phyloP scores from a whole-genome alignment of 2,888 invertebrate species.

The Spisula solida region DNA sequence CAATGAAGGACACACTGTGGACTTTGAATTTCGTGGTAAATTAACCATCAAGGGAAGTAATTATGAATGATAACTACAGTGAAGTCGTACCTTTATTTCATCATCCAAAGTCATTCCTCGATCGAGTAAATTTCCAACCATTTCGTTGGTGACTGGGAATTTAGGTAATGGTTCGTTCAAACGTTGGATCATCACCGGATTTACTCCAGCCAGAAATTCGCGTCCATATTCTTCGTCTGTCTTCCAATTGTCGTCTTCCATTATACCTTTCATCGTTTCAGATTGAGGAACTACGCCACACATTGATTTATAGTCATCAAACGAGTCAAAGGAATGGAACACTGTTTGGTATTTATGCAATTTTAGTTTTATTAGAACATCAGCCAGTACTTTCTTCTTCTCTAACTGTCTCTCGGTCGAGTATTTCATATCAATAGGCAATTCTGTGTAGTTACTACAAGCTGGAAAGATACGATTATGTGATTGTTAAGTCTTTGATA shows the following conservation, averaged over 20 bases:
- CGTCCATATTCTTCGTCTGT: constrained; percentile 69
- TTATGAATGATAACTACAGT: too few relatives aligned
- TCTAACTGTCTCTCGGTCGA: constrained; percentile 61
- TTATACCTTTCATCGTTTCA: constrained; percentile 50
- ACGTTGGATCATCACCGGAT: constrained; percentile 57
- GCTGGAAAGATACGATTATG: constrained; percentile 36
- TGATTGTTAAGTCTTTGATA: too few relatives aligned
- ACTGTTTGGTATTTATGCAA: constrained; percentile 59
- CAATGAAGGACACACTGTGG: too few relatives aligned
- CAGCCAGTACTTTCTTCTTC: constrained; percentile 60
- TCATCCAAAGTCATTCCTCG: constrained; percentile 56
- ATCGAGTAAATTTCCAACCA: constrained; percentile 58
- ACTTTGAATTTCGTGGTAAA: too few relatives aligned
- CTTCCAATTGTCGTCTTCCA: constrained; percentile 61
- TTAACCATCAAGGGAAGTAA: too few relatives aligned
- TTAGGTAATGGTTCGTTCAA: constrained; percentile 31
- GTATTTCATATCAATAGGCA: constrained; percentile 64
- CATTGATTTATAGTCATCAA: constrained; percentile 65
- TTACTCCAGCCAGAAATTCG: constrained; percentile 58
- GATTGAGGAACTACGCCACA: constrained; percentile 49
- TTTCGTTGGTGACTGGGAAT: constrained; percentile 67
- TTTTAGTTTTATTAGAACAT: constrained; percentile 62
- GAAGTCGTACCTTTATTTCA: constrained; percentile 67
- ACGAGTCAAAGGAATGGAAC: constrained; percentile 62
- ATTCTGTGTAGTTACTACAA: constrained; percentile 51